phyloP scores from a whole-genome alignment of 2,888 invertebrate genomes.

The Harpagoxenus sublaevis region DNA sequence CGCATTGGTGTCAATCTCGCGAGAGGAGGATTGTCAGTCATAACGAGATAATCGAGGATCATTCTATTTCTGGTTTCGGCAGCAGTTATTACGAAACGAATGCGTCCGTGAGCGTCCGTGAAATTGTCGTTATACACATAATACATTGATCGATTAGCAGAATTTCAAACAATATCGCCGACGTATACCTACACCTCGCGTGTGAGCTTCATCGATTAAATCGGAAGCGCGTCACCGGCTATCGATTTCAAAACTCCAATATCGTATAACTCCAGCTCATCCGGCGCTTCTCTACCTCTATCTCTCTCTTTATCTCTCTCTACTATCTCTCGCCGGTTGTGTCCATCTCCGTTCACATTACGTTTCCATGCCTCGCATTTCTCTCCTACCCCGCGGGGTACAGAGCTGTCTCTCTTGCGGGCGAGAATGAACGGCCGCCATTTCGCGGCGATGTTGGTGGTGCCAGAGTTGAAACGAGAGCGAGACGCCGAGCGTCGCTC shows the following conservation, averaged over 20 bases:
- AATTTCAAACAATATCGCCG: constrained; percentile 28
- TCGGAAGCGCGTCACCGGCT: constrained; percentile 61
- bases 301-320: background rate
- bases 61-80: constrained; percentile 25
- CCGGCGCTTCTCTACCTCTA: background rate
- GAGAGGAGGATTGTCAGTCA: background rate
- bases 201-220: constrained; percentile 55
- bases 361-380: constrained; percentile 23
- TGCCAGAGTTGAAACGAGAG: constrained; percentile 56
- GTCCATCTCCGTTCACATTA: constrained; percentile 7
- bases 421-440: constrained; percentile 76
- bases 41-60: constrained; percentile 17
- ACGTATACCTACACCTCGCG: constrained; percentile 4
- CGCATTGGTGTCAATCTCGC: background rate
- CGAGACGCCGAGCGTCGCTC: constrained; percentile 18
- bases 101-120: background rate
- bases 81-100: constrained; percentile 23
- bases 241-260: constrained; percentile 73
- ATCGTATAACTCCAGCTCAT: constrained; percentile 60
- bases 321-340: constrained; percentile 1
- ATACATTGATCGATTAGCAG: constrained; percentile 31
- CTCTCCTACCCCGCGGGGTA: constrained; percentile 47
- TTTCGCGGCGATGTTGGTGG: constrained; percentile 72
- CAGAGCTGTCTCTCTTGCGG: constrained; percentile 62
- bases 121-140: constrained; percentile 18